These are phyloP conservation scores for Plestiodon gilberti DNA, from an alignment of 2,113 vertebrate species.

Conservation along the genomic window DNA sequence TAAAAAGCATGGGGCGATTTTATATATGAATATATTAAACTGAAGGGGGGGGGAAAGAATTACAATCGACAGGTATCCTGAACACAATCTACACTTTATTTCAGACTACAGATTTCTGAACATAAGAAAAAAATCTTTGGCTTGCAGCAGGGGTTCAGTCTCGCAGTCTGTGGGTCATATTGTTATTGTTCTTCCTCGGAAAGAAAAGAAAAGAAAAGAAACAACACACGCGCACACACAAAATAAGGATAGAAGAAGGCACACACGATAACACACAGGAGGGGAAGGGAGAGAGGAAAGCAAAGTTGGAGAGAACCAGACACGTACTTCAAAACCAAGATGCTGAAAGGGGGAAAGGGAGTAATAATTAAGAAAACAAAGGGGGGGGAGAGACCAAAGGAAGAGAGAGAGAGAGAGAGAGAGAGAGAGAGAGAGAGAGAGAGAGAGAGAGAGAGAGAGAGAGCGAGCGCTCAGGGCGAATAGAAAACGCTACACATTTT, in stretches of 20 bases:
- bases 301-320: conserved; percentile 42
- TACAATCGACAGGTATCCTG: conserved; percentile 65
- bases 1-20: neutral
- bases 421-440: too few relatives aligned
- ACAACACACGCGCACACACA: neutral
- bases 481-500: conserved; percentile 82
- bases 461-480: conserved; percentile 81
- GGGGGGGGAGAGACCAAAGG: conserved; percentile 51
- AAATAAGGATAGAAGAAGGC: conserved; percentile 45
- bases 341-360: conserved; percentile 27
- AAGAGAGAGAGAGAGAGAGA: conserved; percentile 49
- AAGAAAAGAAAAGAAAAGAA: neutral
- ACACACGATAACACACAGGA: conserved; percentile 29
- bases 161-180: conserved; percentile 79
- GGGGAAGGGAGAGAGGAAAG: neutral
- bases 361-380: conserved; percentile 18
- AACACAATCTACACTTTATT: conserved; percentile 91
- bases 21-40: neutral
- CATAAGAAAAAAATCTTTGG: conserved; percentile 99
- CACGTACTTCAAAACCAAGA: conserved; percentile 54
- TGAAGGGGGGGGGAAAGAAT: conserved; percentile 39
- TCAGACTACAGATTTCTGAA: conserved; percentile 96
- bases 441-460: conserved; percentile 36
- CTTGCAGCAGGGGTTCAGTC: conserved; percentile 89
- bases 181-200: conserved; percentile 50